Base-by-base conservation (phyloP, 2,113 vertebrate genomes). In the Paramisgurnus dabryanus region DNA sequence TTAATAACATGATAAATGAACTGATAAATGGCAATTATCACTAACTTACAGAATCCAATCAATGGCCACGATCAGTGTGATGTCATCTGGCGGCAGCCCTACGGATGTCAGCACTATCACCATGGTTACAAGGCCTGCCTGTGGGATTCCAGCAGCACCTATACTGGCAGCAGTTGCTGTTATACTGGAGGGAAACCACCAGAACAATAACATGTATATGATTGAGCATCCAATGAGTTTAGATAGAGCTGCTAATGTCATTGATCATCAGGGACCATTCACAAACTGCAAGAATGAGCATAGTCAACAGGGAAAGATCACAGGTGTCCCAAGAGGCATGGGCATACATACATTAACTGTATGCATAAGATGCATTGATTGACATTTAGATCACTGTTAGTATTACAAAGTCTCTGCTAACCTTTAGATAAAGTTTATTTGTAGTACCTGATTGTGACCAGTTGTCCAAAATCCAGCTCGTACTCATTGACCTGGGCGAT, bases 401-500 rank as follows among this genome's bases (percentile, higher is more conserved):
- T 58, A 18, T 47, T 5, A 47, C 7, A 47, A 47, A 7, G 45
- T 47, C 7, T 58, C 55, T 18, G 17, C 55, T 58, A 57, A 15
- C 15, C 53, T 2, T 57, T n/a, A 15, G 15, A 57, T 17, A 15
- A 15, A 17, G 13, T 17, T 6, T 2, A 18, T 8, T 9, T 43
- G 10, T 34, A 60, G 86, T 89, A 96, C 95, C 95, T 96, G 85
- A 96, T 95, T 0, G 95, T 97, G 87, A 96, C 90, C 58, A 97
- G 78, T 81, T 96, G 95, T 12, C 95, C 95, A 4, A 96, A 90
- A 86, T 97, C 95, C 82, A 96, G 89, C 75, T 96, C 94, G 0
- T 95, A 95, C 41, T 96, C 94, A 0, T 97, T 96, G 76, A 97
- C 94, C 80, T 97, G 96, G 22, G 95, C 95, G 0, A 95, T 96